A percentile compares a stretch with the other conserved stretches of the same genome.
Evolutionary conservation across 2,113 vertebrate genomes (phyloP).

Genomic region (Sterrhoptilus dennistouni): DNA sequence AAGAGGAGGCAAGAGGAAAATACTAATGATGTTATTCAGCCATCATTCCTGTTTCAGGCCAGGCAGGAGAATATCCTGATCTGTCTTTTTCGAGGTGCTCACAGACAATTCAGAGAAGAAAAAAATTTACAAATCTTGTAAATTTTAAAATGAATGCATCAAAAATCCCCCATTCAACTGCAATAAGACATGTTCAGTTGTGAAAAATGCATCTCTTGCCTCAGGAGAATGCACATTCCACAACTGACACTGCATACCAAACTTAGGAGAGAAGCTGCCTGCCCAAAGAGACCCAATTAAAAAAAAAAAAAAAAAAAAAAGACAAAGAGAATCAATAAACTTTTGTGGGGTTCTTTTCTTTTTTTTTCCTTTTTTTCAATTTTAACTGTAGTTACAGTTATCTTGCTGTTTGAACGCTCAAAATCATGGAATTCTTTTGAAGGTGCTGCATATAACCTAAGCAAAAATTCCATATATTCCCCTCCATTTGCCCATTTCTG

Average conservation of each 20-base stretch:
- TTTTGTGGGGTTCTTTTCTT: background rate
- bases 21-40: background rate
- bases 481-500: background rate
- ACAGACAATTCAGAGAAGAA: background rate
- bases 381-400: background rate
- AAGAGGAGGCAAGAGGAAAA: constrained; percentile 29
- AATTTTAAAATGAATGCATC: background rate
- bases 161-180: background rate
- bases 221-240: background rate
- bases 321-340: background rate
- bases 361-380: fast-evolving
- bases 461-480: background rate
- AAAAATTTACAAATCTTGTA: background rate
- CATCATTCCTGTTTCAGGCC: background rate
- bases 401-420: background rate
- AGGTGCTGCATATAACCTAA: background rate
- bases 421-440: background rate
- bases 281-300: background rate
- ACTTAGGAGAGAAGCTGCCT: background rate
- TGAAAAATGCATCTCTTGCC: background rate
- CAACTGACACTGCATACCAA: background rate
- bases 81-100: background rate
- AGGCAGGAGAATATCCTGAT: background rate
- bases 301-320: background rate
- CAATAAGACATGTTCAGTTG: background rate